Base-by-base conservation (phyloP, 2,113 vertebrate genomes). In the Gallinago media region DNA sequence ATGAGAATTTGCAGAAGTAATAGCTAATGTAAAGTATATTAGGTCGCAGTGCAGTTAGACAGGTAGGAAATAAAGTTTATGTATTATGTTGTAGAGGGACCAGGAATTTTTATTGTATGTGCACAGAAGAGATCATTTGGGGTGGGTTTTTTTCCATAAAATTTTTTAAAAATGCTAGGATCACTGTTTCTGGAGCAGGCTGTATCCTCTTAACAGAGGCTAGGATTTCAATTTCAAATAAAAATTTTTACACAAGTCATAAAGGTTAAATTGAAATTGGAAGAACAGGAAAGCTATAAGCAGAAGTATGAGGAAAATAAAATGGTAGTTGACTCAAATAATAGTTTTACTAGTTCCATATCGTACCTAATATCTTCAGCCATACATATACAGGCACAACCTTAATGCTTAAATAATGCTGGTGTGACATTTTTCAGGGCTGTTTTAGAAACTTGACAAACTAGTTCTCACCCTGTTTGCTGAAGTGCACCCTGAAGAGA, bases 1-100 rank as follows among this genome's bases (percentile, higher is more conserved):
- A 98, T 95, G 89, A 96, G 92, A 94, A 97, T 97, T 91, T 96
- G 83, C 88, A 93, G 86, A 96, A 96, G 89, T 94, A 95, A 96
- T 94, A 96, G 95, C 82, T 95, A 96, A 96, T 75, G 62, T 94
- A 96, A 96, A 97, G 89, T 88, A 82, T 79, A 96, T 91, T 90
- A 78, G 84, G 70, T 93, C 6, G 3, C 82, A 91, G 26, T 80
- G 77, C 62, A 94, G 85, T 86, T 68, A 78, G 85, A 76, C 71
- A 96, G 85, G 92, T 96, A 91, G 76, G 70, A 93, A 96, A 94
- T 91, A 74, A 90, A 96, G 73, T 94, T 96, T 89, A 74, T 78
- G 72, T 87, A 72, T 71, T 86, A 89, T 91, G n/a, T 85, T 95
- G 56, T 32, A 84, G 65, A 84, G 14, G 22, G 36, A 2, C 46